Evolutionary conservation across 2,888 invertebrate genomes (phyloP).

Genomic region (Micoletzkya japonica): DNA sequence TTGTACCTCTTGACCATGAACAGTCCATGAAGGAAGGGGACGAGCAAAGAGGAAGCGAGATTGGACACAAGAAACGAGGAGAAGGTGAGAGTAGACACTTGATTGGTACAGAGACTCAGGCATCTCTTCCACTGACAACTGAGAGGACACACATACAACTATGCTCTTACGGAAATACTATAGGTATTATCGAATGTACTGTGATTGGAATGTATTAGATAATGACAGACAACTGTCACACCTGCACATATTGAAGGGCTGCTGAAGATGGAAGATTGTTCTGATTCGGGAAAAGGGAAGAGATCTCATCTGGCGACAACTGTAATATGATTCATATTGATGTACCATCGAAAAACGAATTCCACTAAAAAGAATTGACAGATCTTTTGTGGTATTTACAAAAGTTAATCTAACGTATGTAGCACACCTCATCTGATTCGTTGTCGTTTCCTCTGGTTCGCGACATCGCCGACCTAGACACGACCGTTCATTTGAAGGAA

Average conservation of each 20-base stretch:
- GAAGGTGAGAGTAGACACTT: constrained; percentile 8
- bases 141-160: no score
- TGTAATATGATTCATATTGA: not conserved
- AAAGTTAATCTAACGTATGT: no score
- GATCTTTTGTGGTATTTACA: not conserved
- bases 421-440: no score
- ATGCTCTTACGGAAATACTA: no score
- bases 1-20: not conserved
- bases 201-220: not conserved
- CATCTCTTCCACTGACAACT: constrained; percentile 12
- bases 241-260: constrained; percentile 21
- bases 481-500: no score
- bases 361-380: not conserved
- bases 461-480: not conserved
- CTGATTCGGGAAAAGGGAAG: not conserved
- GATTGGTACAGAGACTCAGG: constrained; percentile 9
- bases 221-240: not conserved
- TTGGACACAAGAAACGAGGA: constrained; percentile 7
- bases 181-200: not conserved
- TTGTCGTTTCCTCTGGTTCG: not conserved
- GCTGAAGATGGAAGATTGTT: constrained; percentile 8
- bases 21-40: not conserved
- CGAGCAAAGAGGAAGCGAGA: constrained; percentile 7
- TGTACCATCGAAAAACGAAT: no score
- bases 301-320: not conserved